Conservation (phyloP, 2,113 vertebrate species). For the Syrrhaptes paradoxus region DNA sequence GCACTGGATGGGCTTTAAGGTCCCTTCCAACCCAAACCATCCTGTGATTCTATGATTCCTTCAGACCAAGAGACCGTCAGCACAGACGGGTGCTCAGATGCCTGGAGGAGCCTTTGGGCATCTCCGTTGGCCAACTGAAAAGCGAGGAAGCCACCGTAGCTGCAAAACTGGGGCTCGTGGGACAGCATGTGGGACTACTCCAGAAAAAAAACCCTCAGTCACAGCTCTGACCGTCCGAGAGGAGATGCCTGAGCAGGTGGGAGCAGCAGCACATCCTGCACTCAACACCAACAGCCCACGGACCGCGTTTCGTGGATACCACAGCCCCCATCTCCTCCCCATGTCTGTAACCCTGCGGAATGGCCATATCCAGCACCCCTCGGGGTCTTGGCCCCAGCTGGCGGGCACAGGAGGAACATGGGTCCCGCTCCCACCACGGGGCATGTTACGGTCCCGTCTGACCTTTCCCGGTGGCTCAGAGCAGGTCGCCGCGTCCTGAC, state of each 20-base stretch:
- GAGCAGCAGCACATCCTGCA: neutral
- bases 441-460: neutral
- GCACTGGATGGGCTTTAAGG: too few species aligned
- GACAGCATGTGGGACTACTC: neutral
- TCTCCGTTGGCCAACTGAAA: neutral
- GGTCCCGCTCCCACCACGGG: neutral
- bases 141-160: neutral
- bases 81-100: neutral
- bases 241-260: fast-evolving
- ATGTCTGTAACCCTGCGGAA: neutral
- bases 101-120: neutral
- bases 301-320: fast-evolving
- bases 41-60: too few species aligned
- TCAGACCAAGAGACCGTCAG: neutral
- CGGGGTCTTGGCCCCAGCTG: fast-evolving
- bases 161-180: neutral
- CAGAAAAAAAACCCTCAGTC: fast-evolving
- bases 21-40: too few species aligned
- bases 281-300: fast-evolving
- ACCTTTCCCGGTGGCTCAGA: neutral
- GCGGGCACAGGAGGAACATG: fast-evolving
- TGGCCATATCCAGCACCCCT: neutral
- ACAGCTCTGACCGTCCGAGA: neutral
- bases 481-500: neutral
- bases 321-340: neutral